Base-by-base conservation (phyloP, 1,140 invertebrate species). In the Cephus cinctus region DNA sequence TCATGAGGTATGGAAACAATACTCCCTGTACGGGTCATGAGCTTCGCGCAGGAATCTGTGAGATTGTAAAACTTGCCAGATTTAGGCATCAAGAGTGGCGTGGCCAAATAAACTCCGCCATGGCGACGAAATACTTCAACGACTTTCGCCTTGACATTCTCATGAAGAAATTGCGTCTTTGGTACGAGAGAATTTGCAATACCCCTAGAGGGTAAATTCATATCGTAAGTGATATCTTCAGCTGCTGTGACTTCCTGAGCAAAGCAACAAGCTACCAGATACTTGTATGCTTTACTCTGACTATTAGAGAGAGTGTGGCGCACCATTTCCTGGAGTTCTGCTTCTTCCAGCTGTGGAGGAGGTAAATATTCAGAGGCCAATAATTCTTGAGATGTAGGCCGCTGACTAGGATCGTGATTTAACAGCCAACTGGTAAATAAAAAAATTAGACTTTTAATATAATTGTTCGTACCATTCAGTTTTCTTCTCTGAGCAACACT, bases 21-120 rank as follows among this genome's bases (percentile, higher is more conserved):
- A 46, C 81, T 82, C 0, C 93, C 93, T 21, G 83, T 86, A 39
- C 87, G 82, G 4, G 91, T 92, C 90, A 97, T 96, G 1, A 94
- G 65, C 51, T 83, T 82, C 0, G 92, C 89, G 44, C 82, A 82
- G 8, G 83, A 80, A 16, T 86, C 80, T 1, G 73, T 78, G 51
- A 73, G 75, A 50, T 76, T 82, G 68, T 82, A 83, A 64, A 72
- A 59, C 8, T 71, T 59, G 22, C 67, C 63, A 4, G 81, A 85
- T 6, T 85, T 82, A 0, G 91, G 92, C 61, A 87, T 87, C 1
- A 96, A 68, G 0, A 94, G 67, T 0, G 91, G 89, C 0, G 90
- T 88, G 1, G 79, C 73, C 27, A 95, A 73, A 60, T 85, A 81
- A 16, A 85, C 74, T 0, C 87, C 92, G 0, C 92, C 91, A 63